These are phyloP conservation scores for Lontra canadensis DNA, from an alignment of 2,113 vertebrate species.

Conservation along the genomic window DNA sequence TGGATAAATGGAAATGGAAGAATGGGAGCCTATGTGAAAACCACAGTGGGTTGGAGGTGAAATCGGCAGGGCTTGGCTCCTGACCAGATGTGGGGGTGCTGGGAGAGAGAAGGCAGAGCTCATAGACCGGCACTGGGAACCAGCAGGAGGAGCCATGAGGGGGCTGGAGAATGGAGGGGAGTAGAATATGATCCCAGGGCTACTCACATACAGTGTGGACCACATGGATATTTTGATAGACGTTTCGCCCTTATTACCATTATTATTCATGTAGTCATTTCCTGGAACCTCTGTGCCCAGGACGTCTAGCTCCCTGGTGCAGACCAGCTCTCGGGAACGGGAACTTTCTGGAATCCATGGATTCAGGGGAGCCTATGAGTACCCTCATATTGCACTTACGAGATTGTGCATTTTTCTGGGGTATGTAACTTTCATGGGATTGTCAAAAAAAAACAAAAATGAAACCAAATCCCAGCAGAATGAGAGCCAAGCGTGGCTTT, in stretches of 20 bases:
- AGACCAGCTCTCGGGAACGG: background rate
- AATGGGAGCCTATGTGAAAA: background rate
- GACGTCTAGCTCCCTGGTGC: background rate
- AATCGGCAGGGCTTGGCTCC: background rate
- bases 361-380: background rate
- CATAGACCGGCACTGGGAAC: background rate
- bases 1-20: background rate
- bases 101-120: background rate
- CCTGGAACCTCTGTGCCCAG: background rate
- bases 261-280: background rate
- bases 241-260: background rate
- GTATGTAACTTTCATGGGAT: background rate
- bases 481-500: background rate
- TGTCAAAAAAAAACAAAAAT: background rate
- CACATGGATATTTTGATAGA: too few relatives aligned
- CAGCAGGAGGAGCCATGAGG: background rate
- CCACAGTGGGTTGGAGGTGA: background rate
- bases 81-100: background rate
- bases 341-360: background rate
- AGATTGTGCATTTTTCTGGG: background rate
- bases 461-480: background rate
- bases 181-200: background rate
- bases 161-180: background rate
- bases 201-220: background rate
- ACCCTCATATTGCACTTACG: background rate